Evolutionary conservation across 2,113 vertebrate species (phyloP).

Genomic region (Brachionichthys hirsutus): DNA sequence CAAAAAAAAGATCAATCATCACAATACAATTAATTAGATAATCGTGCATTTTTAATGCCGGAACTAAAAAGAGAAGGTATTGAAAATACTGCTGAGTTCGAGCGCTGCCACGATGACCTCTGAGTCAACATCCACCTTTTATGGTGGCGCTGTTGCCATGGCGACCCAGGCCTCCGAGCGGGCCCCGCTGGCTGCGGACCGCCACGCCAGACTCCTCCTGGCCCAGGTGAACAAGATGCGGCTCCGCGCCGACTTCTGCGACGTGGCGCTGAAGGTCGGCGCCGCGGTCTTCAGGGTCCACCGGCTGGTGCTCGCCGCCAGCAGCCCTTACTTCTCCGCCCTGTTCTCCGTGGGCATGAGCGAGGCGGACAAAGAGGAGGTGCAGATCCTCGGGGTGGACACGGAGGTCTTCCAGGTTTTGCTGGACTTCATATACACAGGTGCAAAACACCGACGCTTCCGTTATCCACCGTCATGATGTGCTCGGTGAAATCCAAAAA

Average conservation of each 20-base stretch:
- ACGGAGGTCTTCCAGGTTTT: constrained; percentile 85
- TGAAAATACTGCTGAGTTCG: background rate
- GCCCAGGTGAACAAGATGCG: constrained; percentile 93
- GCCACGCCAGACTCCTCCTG: constrained; percentile 87
- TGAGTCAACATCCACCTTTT: constrained; percentile 27
- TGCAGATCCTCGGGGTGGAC: constrained; percentile 90
- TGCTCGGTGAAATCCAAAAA: too few relatives aligned
- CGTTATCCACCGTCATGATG: background rate
- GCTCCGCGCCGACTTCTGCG: constrained; percentile 86
- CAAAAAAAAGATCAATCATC: too few relatives aligned
- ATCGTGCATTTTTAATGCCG: background rate
- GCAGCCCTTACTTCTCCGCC: constrained; percentile 93
- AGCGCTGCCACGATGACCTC: constrained; percentile 79
- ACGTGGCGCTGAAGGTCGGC: constrained; percentile 88
- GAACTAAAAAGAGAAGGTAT: constrained; percentile 15
- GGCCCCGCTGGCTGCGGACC: constrained; percentile 77
- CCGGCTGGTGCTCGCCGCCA: constrained; percentile 90
- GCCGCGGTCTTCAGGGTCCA: constrained; percentile 85
- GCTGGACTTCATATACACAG: constrained; percentile 95
- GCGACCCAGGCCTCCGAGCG: constrained; percentile 57
- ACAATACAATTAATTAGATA: too few relatives aligned
- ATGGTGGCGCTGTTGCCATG: constrained; percentile 39
- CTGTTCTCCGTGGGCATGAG: constrained; percentile 92
- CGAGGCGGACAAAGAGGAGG: constrained; percentile 87
- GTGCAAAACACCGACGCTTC: constrained; percentile 50